phyloP scores from a whole-genome alignment of 1,140 invertebrate genomes.

The Dolichoris vasculosae region DNA sequence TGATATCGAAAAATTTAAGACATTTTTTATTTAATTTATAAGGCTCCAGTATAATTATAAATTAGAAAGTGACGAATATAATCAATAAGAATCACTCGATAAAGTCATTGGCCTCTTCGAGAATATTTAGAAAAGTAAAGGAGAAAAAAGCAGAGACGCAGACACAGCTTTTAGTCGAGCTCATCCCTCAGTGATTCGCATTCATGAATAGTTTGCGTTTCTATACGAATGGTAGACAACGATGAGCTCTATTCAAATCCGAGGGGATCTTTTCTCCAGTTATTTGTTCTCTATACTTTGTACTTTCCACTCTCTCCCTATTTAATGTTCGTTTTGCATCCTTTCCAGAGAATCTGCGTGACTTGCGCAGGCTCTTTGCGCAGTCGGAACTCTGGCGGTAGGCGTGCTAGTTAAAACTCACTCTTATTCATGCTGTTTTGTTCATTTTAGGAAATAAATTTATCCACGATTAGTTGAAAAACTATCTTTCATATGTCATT shows the following conservation, averaged over 20 bases:
- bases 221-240: neutral
- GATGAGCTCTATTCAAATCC: neutral
- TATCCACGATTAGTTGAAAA: neutral
- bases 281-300: neutral
- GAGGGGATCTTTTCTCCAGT: neutral
- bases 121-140: no score
- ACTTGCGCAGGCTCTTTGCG: neutral
- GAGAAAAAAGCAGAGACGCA: neutral
- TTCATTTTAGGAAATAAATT: neutral
- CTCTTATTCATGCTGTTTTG: neutral
- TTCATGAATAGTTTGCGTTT: neutral
- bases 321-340: neutral
- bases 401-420: neutral
- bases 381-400: neutral
- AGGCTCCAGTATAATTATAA: no score
- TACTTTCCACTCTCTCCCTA: neutral
- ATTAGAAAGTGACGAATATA: no score
- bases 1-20: no score
- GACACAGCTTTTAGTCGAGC: neutral
- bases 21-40: no score
- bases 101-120: no score
- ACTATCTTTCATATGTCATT: neutral
- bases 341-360: neutral
- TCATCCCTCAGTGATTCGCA: no score
- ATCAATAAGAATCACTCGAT: no score